A percentile compares a stretch with the other conserved stretches of the same genome.
Evolutionary conservation across 2,113 vertebrate genomes (phyloP).

Genomic region (Ondatra zibethicus): DNA sequence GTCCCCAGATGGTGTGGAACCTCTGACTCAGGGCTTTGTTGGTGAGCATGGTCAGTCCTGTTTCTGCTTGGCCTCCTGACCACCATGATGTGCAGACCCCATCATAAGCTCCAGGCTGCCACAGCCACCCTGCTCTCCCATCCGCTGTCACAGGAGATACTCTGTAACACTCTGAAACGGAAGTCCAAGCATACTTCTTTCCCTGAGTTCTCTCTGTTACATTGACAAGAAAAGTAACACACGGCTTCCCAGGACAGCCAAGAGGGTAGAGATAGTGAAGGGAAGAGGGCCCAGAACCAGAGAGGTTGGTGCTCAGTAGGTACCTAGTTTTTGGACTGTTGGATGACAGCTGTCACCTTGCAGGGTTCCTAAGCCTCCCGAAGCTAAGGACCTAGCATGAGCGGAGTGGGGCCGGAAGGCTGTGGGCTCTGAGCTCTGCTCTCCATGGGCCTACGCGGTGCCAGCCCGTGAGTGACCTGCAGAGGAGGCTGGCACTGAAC

Average conservation of each 20-base stretch:
- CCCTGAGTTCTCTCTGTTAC: background rate
- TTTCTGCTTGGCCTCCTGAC: background rate
- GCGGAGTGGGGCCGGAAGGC: background rate
- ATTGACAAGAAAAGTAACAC: background rate
- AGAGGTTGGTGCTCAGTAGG: background rate
- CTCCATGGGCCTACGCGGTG: background rate
- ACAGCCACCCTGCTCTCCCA: background rate
- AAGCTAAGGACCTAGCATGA: background rate
- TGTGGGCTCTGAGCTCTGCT: background rate
- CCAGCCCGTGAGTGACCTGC: background rate
- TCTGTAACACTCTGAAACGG: background rate
- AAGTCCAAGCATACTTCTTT: background rate
- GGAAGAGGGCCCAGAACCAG: background rate
- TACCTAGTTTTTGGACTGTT: background rate
- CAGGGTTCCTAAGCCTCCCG: background rate
- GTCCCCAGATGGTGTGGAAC: background rate
- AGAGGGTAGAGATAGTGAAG: background rate
- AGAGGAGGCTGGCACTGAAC: conserved; percentile 15
- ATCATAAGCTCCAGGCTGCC: background rate
- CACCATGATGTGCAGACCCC: too few relatives aligned
- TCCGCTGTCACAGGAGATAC: background rate
- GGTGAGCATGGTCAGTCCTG: background rate
- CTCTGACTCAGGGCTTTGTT: background rate
- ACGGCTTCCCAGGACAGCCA: background rate
- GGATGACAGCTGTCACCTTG: background rate